A percentile compares a stretch with the other conserved stretches of the same genome.
These are phyloP conservation scores for Nomada lathburiana DNA, from an alignment of 2,888 invertebrate species.

Conservation along the genomic window DNA sequence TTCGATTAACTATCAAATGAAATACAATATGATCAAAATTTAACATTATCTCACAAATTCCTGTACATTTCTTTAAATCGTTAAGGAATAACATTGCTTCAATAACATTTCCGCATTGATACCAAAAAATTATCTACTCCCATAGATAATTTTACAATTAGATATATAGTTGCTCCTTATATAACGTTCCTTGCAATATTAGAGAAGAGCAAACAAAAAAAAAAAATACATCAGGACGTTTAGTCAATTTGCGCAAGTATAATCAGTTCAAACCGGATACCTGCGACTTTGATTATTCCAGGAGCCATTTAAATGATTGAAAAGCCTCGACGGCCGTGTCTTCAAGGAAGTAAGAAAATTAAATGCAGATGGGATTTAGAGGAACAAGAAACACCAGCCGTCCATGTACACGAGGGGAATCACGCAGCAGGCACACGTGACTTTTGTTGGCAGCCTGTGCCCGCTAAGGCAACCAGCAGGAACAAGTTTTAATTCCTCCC, in stretches of 20 bases:
- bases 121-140: too few species aligned
- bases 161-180: too few species aligned
- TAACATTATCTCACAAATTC: too few species aligned
- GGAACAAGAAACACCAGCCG: conserved; percentile 35
- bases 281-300: background rate
- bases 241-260: conserved; percentile 21
- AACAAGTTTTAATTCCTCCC: conserved; percentile 71
- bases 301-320: conserved; percentile 33
- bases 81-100: too few species aligned
- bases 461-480: conserved; percentile 51
- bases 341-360: conserved; percentile 41
- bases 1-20: background rate
- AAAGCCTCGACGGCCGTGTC: conserved; percentile 11
- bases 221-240: background rate
- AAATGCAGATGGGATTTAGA: conserved; percentile 47
- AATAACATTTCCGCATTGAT: too few species aligned
- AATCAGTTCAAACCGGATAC: conserved; percentile 8
- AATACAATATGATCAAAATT: too few species aligned
- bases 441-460: conserved; percentile 46
- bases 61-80: too few species aligned
- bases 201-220: background rate
- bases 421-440: conserved; percentile 54
- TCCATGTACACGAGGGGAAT: conserved; percentile 42
- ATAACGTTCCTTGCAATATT: too few species aligned
- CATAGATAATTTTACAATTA: too few species aligned